phyloP scores from a whole-genome alignment of 2,888 invertebrate genomes.

The Cinara cedri region DNA sequence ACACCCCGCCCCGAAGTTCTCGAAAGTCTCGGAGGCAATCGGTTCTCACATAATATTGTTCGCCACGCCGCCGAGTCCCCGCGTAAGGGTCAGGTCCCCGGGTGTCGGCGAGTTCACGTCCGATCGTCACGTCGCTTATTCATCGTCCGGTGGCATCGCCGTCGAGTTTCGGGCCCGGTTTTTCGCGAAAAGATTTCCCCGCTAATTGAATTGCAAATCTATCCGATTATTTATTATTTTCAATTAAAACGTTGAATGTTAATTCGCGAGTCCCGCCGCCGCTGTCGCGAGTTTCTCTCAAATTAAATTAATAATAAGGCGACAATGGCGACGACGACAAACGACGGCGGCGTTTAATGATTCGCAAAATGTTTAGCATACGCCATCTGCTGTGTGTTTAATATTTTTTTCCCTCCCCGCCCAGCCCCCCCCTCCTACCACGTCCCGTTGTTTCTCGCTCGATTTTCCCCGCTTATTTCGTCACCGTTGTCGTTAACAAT shows the following conservation, averaged over 20 bases:
- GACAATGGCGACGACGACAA: not conserved
- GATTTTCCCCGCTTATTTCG: not conserved
- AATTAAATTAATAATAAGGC: constrained; percentile 6
- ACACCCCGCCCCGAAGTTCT: too few relatives aligned
- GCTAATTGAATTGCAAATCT: not conserved
- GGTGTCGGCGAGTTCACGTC: too few relatives aligned
- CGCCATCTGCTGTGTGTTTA: not conserved
- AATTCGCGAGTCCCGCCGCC: not conserved
- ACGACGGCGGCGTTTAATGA: constrained; percentile 1
- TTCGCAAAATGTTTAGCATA: constrained; percentile 13
- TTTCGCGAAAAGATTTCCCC: not conserved
- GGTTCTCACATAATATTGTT: too few relatives aligned
- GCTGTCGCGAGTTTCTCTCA: not conserved
- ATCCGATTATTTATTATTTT: constrained; percentile 7
- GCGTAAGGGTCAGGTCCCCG: too few relatives aligned
- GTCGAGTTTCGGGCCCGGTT: too few relatives aligned
- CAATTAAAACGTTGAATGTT: not conserved
- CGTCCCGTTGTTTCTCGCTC: not conserved
- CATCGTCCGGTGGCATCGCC: too few relatives aligned
- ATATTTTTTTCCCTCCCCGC: not conserved
- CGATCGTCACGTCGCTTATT: too few relatives aligned
- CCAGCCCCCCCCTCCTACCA: too few relatives aligned
- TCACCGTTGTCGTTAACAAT: too few relatives aligned
- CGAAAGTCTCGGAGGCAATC: too few relatives aligned
- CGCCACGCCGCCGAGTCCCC: too few relatives aligned